Evolutionary conservation across 2,888 invertebrate genomes (phyloP).

Genomic region (Alsophila aescularia): DNA sequence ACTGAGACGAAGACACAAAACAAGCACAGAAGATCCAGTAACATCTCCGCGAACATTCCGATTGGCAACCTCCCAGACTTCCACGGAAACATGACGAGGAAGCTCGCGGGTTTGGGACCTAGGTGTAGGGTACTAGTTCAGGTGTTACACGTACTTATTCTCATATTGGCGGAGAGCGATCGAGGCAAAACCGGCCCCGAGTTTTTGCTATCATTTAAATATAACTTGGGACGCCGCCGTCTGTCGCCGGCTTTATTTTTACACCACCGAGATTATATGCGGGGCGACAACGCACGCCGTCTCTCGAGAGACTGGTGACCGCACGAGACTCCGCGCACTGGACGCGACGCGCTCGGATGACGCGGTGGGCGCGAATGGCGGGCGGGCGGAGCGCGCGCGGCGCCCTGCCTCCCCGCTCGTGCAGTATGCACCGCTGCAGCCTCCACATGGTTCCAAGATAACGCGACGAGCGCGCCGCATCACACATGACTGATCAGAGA

Average conservation of each 20-base stretch:
- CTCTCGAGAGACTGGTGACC: conserved; percentile 54
- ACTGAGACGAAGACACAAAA: conserved; percentile 38
- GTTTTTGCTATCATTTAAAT: conserved; percentile 82
- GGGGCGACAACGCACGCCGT: conserved; percentile 67
- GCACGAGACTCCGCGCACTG: conserved; percentile 38
- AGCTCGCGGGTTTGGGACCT: conserved; percentile 48
- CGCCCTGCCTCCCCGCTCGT: conserved; percentile 48
- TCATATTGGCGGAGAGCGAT: conserved; percentile 72
- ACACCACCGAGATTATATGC: conserved; percentile 69
- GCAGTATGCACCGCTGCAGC: conserved; percentile 69
- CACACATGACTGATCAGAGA: conserved; percentile 53
- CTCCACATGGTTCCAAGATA: conserved; percentile 75
- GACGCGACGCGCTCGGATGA: conserved; percentile 52
- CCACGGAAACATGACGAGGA: conserved; percentile 43
- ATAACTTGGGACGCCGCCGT: conserved; percentile 78
- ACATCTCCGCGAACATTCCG: conserved; percentile 27
- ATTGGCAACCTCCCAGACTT: conserved; percentile 35
- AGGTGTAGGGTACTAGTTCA: conserved; percentile 60
- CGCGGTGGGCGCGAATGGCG: conserved; percentile 68
- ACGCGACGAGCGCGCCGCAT: conserved; percentile 52
- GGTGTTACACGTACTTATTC: conserved; percentile 77
- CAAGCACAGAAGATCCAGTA: conserved; percentile 39
- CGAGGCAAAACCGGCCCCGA: conserved; percentile 69
- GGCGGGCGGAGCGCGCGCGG: conserved; percentile 53
- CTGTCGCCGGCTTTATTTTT: conserved; percentile 83